Evolutionary conservation across 2,113 vertebrate genomes (phyloP), one percentile per base, ranked within the genome.

Genomic region (Arothron firmamentum): DNA sequence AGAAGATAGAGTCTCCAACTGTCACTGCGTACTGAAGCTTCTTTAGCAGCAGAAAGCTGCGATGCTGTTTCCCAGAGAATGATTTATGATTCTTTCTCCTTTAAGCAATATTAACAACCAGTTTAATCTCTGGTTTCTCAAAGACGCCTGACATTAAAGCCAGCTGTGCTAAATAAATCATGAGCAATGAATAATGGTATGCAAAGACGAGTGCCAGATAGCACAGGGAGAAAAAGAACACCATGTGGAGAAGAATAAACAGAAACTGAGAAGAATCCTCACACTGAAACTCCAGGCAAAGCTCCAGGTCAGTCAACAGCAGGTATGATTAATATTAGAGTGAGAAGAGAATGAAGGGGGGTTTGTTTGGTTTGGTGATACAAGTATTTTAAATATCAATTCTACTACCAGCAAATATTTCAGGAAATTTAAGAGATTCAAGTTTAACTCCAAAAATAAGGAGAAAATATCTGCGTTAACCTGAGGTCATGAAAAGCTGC

Each of bases 301-400:
- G 56, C 20, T 3, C 16, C 15, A 18, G 6, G 17, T 5, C 19
- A 23, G 20, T 20, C 4, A 0, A 7, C 0, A 65, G 21, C 7
- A 5, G 47, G 50, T 51, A n/a, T 56, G 42, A 57, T 58, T 31
- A 68, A 47, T 31, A 71, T 34, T 47, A 42, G 18, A 65, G 43
- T 34, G 16, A 19, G 23, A 47, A 14, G 18, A 50, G 2, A 38
- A 52, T 25, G 21, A 23, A 23, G 21, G 21, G 2, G 2, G 2
- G 2, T 23, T 23, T 23, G 2, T 23, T 23, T 23, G 2, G 11
- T 50, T 13, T 25, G 15, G 2, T 62, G 46, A 25, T 57, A 41
- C 8, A n/a, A 60, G 49, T 5, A 20, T 12, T 52, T 77, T 45
- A 45, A 56, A 53, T 66, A 59, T 31, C 41, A 61, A 49, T 48